Evolutionary conservation across 2,888 invertebrate genomes (phyloP), one percentile per base, ranked within the genome.

Genomic region (Coleophora deauratella): DNA sequence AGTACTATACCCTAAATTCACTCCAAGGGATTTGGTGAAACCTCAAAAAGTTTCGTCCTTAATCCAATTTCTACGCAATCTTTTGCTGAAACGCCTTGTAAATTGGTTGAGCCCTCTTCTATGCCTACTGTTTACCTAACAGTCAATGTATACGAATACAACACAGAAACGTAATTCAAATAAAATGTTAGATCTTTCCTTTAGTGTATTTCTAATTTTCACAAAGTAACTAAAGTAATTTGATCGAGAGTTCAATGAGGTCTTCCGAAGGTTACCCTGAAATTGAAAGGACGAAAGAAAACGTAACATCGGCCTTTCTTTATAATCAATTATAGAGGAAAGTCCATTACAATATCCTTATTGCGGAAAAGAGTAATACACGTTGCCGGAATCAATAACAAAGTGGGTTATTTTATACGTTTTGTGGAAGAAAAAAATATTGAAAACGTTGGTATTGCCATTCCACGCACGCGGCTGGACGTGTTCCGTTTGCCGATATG

Each of bases 401-500:
- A 47, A 49, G 51, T 54, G 49, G 45, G 6, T 63, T 60, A 57
- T 67, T 66, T 56, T 63, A 62, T 68, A 60, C 59, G 50, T 59
- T 62, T 66, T 65, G 56, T 62, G 66, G 68, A 67, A 69, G 66
- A 40, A 72, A 74, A 77, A 76, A 76, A 67, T 74, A 76, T 73
- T 71, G 70, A 72, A 74, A 73, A 65, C 59, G 54, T 54, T 54
- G 51, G 45, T 3, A 64, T 75, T 71, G 61, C 54, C 60, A 79
- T 79, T 74, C 76, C 45, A 55, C 56, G 62, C 78, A 71, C 78
- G 75, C 63, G 52, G 46, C 66, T 62, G 61, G 45, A 75, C 81
- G 81, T 78, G 79, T 63, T 55, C 57, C 58, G 77, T 69, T 64
- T 79, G 52, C 66, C 62, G 65, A 77, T 73, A 77, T 71, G 72